Evolutionary conservation across 1,140 invertebrate genomes (phyloP), one percentile per base, ranked within the genome.

Genomic region (Hycleus cichorii): DNA sequence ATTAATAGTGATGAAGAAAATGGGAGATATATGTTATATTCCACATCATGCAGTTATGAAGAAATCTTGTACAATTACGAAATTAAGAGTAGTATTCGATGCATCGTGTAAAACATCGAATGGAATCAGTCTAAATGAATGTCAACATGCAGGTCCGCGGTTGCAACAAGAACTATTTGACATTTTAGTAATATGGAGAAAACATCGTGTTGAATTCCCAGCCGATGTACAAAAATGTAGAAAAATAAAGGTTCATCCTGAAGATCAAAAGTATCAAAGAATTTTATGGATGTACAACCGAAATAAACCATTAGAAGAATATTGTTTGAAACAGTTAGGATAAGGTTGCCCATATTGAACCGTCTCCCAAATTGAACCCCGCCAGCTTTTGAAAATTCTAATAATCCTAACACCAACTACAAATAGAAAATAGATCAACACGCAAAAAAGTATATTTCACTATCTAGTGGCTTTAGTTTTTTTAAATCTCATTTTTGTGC

Each of bases 1-100:
- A 7, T 32, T 4, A 32, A 7, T 5, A 0, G 2, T 5, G 32
- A 32, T 5, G 32, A 32, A 32, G 32, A 32, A 32, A 32, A 0
- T 4, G 32, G 32, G 4, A 32, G 18, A 47, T 61, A 60, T n/a
- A n/a, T n/a, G n/a, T 59, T 73, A 73, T 62, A 18, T 76, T n/a
- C 69, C 72, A 26, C 71, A 74, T 64, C 68, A 72, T 47, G 39
- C 55, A 4, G 68, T 73, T 1, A 18, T 58, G 5, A 67, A 68
- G 53, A 25, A 52, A 6, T n/a, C 46, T 10, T 60, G 59, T 40
- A 47, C 57, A 7, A 66, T 62, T 5, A 66, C 62, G 8, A 64
- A 64, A 38, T 39, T 74, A 0, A 57, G 72, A 2, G 59, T 70
- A 0, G 74, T 76, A 0, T 75, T 72, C 57, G 65, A 76, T 62